Percentiles rank a stretch among this genome's conserved stretches.
Evolutionary conservation across 2,888 invertebrate genomes (phyloP).

Genomic region (Napeogenes inachia): DNA sequence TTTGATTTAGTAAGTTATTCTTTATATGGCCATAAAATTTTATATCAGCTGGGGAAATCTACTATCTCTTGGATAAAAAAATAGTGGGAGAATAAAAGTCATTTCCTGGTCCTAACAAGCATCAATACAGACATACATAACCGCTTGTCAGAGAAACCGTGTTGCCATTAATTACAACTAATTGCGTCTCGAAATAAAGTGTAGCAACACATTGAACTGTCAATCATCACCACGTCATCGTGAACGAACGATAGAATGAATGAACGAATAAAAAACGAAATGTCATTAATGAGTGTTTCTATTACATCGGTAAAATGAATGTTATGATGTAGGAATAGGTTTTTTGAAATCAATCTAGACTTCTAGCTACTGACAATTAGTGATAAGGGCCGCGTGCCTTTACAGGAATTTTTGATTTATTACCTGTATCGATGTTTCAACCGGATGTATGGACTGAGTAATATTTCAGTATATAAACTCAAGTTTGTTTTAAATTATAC

Average conservation of each 20-base stretch:
- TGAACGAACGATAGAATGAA: slow-evolving; percentile 15
- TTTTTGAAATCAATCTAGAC: slow-evolving; percentile 12
- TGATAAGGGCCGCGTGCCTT: slow-evolving; percentile 6
- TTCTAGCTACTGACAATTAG: slow-evolving; percentile 20
- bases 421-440: slow-evolving; percentile 3
- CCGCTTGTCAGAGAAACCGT: slow-evolving; percentile 4
- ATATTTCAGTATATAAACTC: background rate
- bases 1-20: too few relatives aligned
- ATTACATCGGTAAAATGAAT: slow-evolving; percentile 11
- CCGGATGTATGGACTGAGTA: background rate
- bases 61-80: background rate
- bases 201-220: slow-evolving; percentile 27
- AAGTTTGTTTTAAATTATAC: too few relatives aligned
- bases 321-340: slow-evolving; percentile 12
- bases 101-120: slow-evolving; percentile 8
- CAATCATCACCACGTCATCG: slow-evolving; percentile 27
- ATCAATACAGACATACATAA: slow-evolving; percentile 10
- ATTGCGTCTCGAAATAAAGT: slow-evolving; percentile 13
- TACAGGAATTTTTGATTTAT: slow-evolving; percentile 5
- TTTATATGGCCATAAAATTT: background rate
- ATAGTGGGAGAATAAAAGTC: background rate
- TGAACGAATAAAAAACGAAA: slow-evolving; percentile 15
- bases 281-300: slow-evolving; percentile 17
- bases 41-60: background rate
- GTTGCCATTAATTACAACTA: slow-evolving; percentile 17